Percentiles rank a stretch among this genome's conserved stretches.
phyloP scores from a whole-genome alignment of 2,888 invertebrate genomes.

The Augiades crinisus region DNA sequence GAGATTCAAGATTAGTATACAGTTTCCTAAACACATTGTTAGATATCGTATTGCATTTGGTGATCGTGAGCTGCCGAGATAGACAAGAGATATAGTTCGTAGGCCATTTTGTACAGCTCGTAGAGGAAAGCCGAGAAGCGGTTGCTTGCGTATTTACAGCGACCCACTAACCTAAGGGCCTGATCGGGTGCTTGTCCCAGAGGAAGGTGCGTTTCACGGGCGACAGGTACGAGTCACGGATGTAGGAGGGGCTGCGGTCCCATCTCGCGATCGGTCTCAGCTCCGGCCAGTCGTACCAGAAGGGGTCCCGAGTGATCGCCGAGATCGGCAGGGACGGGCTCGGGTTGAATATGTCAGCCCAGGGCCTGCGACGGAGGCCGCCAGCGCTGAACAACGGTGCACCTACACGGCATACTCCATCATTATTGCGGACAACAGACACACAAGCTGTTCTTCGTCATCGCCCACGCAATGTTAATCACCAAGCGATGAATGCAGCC shows the following conservation, averaged over 20 bases:
- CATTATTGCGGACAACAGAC: conserved; percentile 65
- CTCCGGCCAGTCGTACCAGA: conserved; percentile 93
- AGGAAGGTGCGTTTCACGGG: conserved; percentile 95
- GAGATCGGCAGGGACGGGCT: conserved; percentile 89
- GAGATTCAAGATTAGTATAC: conserved; percentile 36
- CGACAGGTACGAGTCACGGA: conserved; percentile 94
- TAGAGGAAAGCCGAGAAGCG: conserved; percentile 45
- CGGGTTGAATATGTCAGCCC: conserved; percentile 89
- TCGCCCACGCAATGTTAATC: conserved; percentile 46
- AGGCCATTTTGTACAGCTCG: conserved; percentile 64
- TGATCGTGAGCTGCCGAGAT: conserved; percentile 23
- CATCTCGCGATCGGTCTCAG: conserved; percentile 88
- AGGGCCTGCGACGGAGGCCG: conserved; percentile 80
- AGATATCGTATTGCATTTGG: conserved; percentile 22
- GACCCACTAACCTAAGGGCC: conserved; percentile 91
- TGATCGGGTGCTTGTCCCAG: conserved; percentile 95
- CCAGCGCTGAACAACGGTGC: conserved; percentile 87
- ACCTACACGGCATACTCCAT: conserved; percentile 77
- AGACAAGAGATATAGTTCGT: conserved; percentile 38
- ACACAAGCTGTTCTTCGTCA: conserved; percentile 58
- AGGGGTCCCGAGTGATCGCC: conserved; percentile 92
- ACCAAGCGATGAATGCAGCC: conserved; percentile 40
- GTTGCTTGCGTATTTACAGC: conserved; percentile 61
- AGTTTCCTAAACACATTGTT: conserved; percentile 28
- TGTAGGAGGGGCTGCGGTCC: conserved; percentile 88